Evolutionary conservation across 2,113 vertebrate genomes (phyloP).

Genomic region (Verasper variegatus): DNA sequence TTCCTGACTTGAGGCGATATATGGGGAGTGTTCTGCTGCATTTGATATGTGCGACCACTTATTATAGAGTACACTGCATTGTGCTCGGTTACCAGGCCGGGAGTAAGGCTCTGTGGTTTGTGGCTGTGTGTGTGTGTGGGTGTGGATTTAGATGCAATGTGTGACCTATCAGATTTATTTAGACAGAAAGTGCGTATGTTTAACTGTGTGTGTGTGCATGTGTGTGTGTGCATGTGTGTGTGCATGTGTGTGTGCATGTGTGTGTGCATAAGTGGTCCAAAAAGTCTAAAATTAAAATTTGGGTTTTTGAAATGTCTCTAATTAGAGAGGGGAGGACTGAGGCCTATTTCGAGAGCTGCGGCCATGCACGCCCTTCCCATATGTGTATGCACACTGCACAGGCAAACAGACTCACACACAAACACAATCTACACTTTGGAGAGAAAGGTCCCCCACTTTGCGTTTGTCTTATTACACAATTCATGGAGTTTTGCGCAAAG

Average conservation of each 20-base stretch:
- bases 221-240: conserved; percentile 22
- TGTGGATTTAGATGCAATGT: conserved; percentile 57
- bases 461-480: conserved; percentile 56
- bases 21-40: conserved; percentile 53
- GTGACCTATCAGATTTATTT: conserved; percentile 74
- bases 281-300: conserved; percentile 86
- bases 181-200: conserved; percentile 68
- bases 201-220: conserved; percentile 48
- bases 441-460: conserved; percentile 41
- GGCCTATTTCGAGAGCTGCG: conserved; percentile 82
- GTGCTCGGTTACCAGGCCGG: conserved; percentile 75
- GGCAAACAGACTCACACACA: conserved; percentile 45
- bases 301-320: conserved; percentile 86
- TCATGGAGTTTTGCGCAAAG: conserved; percentile 27
- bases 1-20: conserved; percentile 45
- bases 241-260: conserved; percentile 23
- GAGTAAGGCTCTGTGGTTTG: conserved; percentile 73
- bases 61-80: conserved; percentile 78
- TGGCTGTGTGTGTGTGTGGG: conserved; percentile 42
- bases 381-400: conserved; percentile 52
- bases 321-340: conserved; percentile 82
- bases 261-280: conserved; percentile 59
- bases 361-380: conserved; percentile 81
- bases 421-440: conserved; percentile 39
- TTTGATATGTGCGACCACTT: conserved; percentile 71